Conservation (phyloP, 2,113 vertebrate genomes). For the Chloropsis hardwickii region DNA sequence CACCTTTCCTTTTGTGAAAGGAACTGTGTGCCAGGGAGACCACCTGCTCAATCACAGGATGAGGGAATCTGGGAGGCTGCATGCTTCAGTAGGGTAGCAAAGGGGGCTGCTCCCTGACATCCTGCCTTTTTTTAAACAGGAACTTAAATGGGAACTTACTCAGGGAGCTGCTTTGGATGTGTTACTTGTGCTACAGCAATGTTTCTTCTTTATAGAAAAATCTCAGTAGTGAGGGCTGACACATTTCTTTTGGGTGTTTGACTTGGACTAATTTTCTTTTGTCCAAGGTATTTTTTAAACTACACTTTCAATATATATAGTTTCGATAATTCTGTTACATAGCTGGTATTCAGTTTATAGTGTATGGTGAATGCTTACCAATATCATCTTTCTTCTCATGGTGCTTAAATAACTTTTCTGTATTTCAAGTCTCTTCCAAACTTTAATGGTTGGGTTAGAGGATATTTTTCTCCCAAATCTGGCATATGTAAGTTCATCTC, state of each 20-base stretch:
- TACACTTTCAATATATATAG: neutral
- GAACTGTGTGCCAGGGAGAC: neutral
- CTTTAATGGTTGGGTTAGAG: neutral
- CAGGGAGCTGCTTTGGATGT: neutral
- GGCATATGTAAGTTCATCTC: neutral
- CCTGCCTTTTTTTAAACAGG: neutral
- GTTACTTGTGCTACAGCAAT: neutral
- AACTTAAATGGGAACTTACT: neutral
- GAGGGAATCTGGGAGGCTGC: neutral
- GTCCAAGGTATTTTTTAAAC: neutral
- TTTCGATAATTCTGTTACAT: neutral
- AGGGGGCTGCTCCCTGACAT: neutral
- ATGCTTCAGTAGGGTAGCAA: neutral
- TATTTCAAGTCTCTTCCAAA: neutral
- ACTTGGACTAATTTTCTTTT: neutral
- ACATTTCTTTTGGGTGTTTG: neutral
- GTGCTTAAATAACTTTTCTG: neutral
- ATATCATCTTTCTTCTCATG: neutral
- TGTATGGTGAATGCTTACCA: neutral
- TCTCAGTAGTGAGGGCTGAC: neutral
- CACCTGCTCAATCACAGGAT: neutral
- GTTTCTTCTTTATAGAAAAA: neutral
- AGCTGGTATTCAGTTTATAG: neutral
- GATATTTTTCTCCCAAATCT: neutral
- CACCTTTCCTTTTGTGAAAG: neutral